Base-by-base conservation (phyloP, 2,113 vertebrate species). In the Caranx ignobilis region DNA sequence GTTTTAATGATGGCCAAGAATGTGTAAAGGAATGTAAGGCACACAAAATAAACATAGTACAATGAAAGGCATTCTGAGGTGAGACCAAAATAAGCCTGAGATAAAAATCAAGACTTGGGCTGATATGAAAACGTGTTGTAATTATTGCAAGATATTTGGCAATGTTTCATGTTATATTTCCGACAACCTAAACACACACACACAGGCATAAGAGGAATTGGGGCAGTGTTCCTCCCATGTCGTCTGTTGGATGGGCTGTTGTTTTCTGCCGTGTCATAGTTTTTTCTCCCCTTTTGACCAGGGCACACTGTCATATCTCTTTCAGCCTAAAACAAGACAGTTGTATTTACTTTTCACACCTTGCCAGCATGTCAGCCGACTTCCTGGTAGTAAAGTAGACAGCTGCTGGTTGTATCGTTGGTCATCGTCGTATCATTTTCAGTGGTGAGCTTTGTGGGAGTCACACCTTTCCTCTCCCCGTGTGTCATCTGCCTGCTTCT, bases 401-500 rank as follows among this genome's bases (percentile, higher is more conserved):
- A 88, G 90, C 85, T 87, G 89, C 67, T 39, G 69, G 61, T 67
- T 73, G 71, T 90, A 71, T 84, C 66, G 62, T 67, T 71, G 69
- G 37, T 85, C 82, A 61, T 73, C 55, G 12, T 71, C 50, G 43
- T 89, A 87, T 93, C 81, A 78, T 57, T 81, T 90, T 84, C 50
- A 69, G 77, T 39, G 12, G 26, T 52, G 35, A 81, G 78, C 78
- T 86, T 56, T 79, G 83, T 85, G 79, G 85, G 65, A 86, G 89
- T 92, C 82, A 62, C 81, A 81, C 63, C 77, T 56, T 71, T 5
- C 54, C 84, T 82, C 80, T 87, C 77, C 80, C 87, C 61, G 55
- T 91, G 85, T 93, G 92, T 94, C 89, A 91, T 92, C 86, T 70
- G 88, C 63, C 85, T 55, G 74, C 85, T 90, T 89, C 76, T 87